A percentile compares a stretch with the other conserved stretches of the same genome.
These are phyloP conservation scores for Tetraneura akinire DNA, from an alignment of 1,140 invertebrate species.

Conservation along the genomic window DNA sequence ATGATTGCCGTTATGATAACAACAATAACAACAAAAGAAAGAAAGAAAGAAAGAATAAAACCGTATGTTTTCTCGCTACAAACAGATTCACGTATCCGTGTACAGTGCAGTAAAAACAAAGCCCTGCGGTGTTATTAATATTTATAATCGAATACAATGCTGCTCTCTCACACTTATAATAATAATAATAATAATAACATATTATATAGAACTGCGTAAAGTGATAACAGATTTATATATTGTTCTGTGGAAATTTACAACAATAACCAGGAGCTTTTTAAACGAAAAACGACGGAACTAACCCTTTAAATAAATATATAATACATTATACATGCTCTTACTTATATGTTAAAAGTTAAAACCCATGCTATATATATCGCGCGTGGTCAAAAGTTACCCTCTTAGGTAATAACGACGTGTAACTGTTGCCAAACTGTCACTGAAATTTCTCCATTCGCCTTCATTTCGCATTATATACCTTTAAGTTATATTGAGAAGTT, in stretches of 20 bases:
- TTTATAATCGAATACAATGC: conserved; percentile 2
- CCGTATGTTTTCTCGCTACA: not conserved
- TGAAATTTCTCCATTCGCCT: not conserved
- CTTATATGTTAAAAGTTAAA: not conserved
- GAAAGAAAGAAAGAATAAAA: not conserved
- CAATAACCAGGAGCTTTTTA: conserved; percentile 17
- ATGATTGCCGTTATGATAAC: too few relatives aligned
- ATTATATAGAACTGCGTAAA: not conserved
- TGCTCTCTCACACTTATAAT: not conserved
- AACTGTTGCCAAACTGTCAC: conserved; percentile 35
- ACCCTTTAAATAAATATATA: not conserved
- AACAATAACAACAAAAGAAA: too few relatives aligned
- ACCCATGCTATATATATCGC: not conserved
- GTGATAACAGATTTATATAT: conserved; percentile 4
- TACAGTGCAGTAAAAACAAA: not conserved
- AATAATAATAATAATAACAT: too few relatives aligned
- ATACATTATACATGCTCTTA: not conserved
- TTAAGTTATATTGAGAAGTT: conserved; percentile 30
- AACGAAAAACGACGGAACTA: not conserved
- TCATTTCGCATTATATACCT: conserved; percentile 14
- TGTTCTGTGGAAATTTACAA: conserved; percentile 10
- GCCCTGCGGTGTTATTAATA: conserved; percentile 3
- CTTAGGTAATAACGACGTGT: conserved; percentile 22
- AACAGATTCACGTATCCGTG: not conserved
- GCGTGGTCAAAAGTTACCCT: conserved; percentile 25